Conservation (phyloP, 1,140 invertebrate species). For the Bathynomus jamesi region DNA sequence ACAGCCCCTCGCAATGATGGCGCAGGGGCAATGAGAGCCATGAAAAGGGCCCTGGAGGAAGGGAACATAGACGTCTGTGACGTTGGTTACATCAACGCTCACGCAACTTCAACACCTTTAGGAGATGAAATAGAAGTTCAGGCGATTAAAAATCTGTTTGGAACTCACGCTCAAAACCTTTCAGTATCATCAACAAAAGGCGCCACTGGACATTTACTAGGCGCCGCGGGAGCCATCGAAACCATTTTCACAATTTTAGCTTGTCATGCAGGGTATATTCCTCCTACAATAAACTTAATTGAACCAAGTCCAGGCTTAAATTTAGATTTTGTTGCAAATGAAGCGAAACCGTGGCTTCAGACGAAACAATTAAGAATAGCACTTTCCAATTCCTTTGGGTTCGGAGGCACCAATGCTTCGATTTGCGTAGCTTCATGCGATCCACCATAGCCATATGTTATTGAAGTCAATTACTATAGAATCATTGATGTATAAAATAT, state of each 20-base stretch:
- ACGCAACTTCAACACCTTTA: constrained; percentile 93
- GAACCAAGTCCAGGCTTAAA: constrained; percentile 49
- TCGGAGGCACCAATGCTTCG: constrained; percentile 42
- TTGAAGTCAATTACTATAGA: too few species aligned
- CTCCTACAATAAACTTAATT: constrained; percentile 82
- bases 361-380: background rate
- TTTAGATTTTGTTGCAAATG: constrained; percentile 5
- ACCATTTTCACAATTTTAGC: constrained; percentile 74
- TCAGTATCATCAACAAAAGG: constrained; percentile 88
- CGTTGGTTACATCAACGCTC: constrained; percentile 87
- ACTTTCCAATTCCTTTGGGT: background rate
- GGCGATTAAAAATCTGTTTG: constrained; percentile 61
- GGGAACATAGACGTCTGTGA: constrained; percentile 54
- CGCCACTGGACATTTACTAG: constrained; percentile 87
- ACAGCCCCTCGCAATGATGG: constrained; percentile 86
- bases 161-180: constrained; percentile 49
- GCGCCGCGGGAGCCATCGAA: constrained; percentile 91
- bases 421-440: constrained; percentile 57
- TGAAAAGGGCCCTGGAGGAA: constrained; percentile 73
- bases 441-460: too few species aligned
- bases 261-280: constrained; percentile 63
- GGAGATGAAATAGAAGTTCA: constrained; percentile 84
- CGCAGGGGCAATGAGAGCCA: constrained; percentile 75
- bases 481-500: too few species aligned
- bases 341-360: background rate